Base-by-base conservation (phyloP, 2,113 vertebrate genomes). In the Hippocampus comes region DNA sequence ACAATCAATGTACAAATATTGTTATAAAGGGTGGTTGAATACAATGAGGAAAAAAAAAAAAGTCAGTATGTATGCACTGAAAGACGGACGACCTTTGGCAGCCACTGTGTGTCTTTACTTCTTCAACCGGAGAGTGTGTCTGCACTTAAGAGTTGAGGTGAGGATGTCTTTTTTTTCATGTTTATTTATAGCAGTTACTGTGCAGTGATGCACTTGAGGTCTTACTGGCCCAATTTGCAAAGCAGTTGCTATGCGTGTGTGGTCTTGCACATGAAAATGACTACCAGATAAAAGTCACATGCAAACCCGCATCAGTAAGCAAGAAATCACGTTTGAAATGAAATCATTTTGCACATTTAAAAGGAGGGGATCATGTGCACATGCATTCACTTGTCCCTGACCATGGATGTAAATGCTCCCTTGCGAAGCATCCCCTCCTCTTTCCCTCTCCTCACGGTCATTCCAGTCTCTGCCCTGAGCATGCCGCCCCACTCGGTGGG, bases 151-250 rank as follows among this genome's bases (percentile, higher is more conserved):
- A 85, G 82, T 78, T 71, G 82, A 88, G 86, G 83, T 88, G 85
- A 89, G 85, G 75, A 74, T 85, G 87, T 91, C 81, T 86, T 87
- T 38, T 88, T 87, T 77, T 82, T 88, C 83, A 84, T 86, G 78
- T 89, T 89, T 92, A 91, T 92, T 92, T 91, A 92, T 91, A 92
- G 91, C 86, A 76, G 74, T 66, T 18, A 61, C 59, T 9, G 66
- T 78, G 83, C 79, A 57, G 87, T 72, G 84, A 89, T 87, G 84
- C 87, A 89, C 84, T 84, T 53, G 73, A 89, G 80, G 81, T 90
- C 86, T 87, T 27, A 57, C 73, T 85, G 86, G 90, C 88, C 90
- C 84, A 89, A 80, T 90, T 91, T 89, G 76, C 83, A 79, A 75
- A 88, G 86, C 87, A 87, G 90, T 84, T 90, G 89, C 86, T 76